Conservation (phyloP, 2,888 invertebrate genomes). For the Drosophila algonquin region DNA sequence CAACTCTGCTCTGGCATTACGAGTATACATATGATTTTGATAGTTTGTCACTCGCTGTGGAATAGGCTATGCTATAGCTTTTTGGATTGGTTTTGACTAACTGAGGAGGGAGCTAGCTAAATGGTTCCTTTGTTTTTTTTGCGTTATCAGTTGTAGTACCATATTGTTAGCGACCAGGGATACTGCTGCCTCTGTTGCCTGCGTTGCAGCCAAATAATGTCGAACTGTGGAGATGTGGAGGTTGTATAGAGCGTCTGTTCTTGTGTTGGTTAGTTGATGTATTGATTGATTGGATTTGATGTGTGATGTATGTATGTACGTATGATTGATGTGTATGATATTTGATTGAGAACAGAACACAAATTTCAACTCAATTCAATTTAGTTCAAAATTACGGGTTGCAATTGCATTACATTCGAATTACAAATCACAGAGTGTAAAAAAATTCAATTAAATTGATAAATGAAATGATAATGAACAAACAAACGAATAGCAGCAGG, state of each 20-base stretch:
- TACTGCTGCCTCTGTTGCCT: conserved; percentile 81
- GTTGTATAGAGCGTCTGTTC: conserved; percentile 31
- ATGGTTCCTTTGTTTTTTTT: not conserved
- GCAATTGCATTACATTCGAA: conserved; percentile 29
- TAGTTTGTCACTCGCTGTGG: conserved; percentile 11
- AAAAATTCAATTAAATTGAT: conserved; percentile 18
- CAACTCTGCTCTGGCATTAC: conserved; percentile 5
- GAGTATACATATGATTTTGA: not conserved
- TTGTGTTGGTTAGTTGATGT: conserved; percentile 39
- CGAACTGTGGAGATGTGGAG: conserved; percentile 78
- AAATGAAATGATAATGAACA: conserved; percentile 35
- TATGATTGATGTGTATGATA: not conserved
- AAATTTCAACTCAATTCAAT: conserved; percentile 41
- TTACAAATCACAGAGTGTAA: conserved; percentile 32
- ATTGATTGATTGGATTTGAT: conserved; percentile 34
- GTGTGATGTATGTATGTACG: conserved; percentile 15
- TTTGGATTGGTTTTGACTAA: conserved; percentile 15
- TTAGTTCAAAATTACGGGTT: not conserved
- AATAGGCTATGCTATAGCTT: conserved; percentile 1
- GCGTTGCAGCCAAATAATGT: conserved; percentile 83
- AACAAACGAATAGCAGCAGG: not conserved
- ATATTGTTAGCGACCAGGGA: conserved; percentile 84
- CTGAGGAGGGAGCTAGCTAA: conserved; percentile 3
- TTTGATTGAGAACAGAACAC: conserved; percentile 26
- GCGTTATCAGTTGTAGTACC: conserved; percentile 62